Evolutionary conservation across 92 coral and sea anemone genomes (phyloP).

Genomic region (Phenganax marumi): DNA sequence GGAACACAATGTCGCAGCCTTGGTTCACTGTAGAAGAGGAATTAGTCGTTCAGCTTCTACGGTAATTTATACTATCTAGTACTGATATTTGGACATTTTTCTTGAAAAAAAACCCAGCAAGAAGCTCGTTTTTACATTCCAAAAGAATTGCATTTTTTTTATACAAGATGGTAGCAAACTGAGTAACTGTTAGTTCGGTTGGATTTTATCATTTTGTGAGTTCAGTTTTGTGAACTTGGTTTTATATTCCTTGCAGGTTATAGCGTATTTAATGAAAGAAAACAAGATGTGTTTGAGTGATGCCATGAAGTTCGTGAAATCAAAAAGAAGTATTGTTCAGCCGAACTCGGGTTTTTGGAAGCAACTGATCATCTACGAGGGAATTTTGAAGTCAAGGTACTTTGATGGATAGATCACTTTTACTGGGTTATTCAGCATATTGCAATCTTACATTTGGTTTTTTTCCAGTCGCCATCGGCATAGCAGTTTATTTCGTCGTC

Average conservation of each 20-base stretch:
- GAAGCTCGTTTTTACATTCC: background rate
- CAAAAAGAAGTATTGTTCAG: conserved; percentile 69
- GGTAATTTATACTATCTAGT: conserved; percentile 45
- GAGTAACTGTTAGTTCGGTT: too few relatives aligned
- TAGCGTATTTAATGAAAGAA: conserved; percentile 93
- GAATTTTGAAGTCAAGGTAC: conserved; percentile 91
- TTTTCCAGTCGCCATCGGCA: conserved; percentile 20
- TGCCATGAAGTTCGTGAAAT: conserved; percentile 85
- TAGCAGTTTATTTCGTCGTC: conserved; percentile 26
- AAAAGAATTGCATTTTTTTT: too few relatives aligned
- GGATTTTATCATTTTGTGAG: background rate
- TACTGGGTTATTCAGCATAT: background rate
- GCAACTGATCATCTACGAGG: conserved; percentile 92
- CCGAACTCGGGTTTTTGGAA: conserved; percentile 97
- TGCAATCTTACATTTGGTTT: background rate
- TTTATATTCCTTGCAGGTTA: conserved; percentile 59
- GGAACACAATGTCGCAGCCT: conserved; percentile 69
- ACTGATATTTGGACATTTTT: background rate
- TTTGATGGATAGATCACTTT: background rate
- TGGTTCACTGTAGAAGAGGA: conserved; percentile 96
- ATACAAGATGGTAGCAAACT: too few relatives aligned
- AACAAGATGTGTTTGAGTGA: conserved; percentile 76
- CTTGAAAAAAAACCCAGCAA: background rate
- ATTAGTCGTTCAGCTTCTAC: conserved; percentile 97
- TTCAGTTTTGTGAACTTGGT: background rate